Conservation (phyloP, 2,888 invertebrate genomes). For the Chironomus tentans region DNA sequence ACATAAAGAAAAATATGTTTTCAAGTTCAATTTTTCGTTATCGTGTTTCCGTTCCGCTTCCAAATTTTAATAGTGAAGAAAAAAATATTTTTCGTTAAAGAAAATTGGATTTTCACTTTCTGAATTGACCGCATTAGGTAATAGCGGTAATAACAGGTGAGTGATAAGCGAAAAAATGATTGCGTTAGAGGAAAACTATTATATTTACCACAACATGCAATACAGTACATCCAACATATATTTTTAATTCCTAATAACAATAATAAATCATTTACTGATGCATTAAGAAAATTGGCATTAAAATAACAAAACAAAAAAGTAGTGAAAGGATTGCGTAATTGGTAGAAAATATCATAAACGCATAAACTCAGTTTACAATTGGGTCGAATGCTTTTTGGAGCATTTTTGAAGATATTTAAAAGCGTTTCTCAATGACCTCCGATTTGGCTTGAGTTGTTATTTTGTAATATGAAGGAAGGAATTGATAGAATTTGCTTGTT, state of each 20-base stretch:
- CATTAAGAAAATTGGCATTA: neutral
- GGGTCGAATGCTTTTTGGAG: neutral
- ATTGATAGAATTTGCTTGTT: too few relatives aligned
- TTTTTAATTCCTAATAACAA: neutral
- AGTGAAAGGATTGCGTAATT: conserved; percentile 23
- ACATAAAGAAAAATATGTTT: neutral
- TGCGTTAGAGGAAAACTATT: neutral
- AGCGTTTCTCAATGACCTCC: too few relatives aligned
- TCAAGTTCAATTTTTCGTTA: neutral
- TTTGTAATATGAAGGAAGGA: too few relatives aligned
- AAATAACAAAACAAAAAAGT: too few relatives aligned
- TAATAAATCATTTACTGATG: neutral
- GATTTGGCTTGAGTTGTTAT: too few relatives aligned
- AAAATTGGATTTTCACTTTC: neutral
- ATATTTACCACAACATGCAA: conserved; percentile 13
- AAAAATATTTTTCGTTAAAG: neutral
- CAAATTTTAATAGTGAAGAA: neutral
- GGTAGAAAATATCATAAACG: neutral
- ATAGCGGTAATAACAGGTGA: too few relatives aligned
- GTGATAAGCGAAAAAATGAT: neutral
- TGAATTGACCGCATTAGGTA: neutral
- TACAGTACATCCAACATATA: neutral
- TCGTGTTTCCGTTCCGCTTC: neutral
- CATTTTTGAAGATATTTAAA: too few relatives aligned
- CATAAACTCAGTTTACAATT: neutral